A percentile compares a stretch with the other conserved stretches of the same genome.
These are phyloP conservation scores for Patiria miniata DNA, from an alignment of 35 echinoderm and acorn worm species.

Conservation along the genomic window DNA sequence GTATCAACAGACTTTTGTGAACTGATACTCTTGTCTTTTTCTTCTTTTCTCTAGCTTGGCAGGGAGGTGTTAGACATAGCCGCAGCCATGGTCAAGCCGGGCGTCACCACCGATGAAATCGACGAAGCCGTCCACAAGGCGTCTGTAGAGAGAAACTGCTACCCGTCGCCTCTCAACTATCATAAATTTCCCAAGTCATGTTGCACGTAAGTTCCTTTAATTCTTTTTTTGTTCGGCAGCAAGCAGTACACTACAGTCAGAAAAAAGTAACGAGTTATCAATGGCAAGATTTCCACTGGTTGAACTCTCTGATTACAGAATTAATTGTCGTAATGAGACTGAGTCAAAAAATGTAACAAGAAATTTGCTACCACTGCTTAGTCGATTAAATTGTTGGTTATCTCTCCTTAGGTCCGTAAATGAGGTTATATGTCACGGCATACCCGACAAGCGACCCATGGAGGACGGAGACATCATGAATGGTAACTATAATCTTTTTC, in stretches of 20 bases:
- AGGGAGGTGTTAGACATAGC: constrained; percentile 89
- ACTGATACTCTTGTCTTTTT: neutral
- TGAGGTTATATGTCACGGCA: constrained; percentile 99
- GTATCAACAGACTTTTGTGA: neutral
- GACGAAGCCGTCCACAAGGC: constrained; percentile 93
- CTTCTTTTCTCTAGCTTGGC: constrained; percentile 53
- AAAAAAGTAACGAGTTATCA: too few relatives aligned
- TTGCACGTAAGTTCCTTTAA: constrained; percentile 81
- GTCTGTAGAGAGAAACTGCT: constrained; percentile 94
- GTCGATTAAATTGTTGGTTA: too few relatives aligned
- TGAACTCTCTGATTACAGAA: too few relatives aligned
- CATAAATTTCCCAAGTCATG: constrained; percentile 97
- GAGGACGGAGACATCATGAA: constrained; percentile 95
- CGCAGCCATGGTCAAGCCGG: constrained; percentile 70
- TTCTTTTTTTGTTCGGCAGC: too few relatives aligned
- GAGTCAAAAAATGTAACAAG: too few relatives aligned
- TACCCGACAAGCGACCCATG: constrained; percentile 90
- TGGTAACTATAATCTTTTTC: constrained; percentile 66
- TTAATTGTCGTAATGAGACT: too few relatives aligned
- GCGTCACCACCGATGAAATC: constrained; percentile 94
- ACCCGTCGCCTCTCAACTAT: constrained; percentile 96
- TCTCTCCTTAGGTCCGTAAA: constrained; percentile 83
- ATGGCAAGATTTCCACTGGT: too few relatives aligned
- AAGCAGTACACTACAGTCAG: too few relatives aligned
- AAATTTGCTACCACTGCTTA: too few relatives aligned